phyloP scores from a whole-genome alignment of 1,140 invertebrate genomes.

The Nilaparvata lugens region DNA sequence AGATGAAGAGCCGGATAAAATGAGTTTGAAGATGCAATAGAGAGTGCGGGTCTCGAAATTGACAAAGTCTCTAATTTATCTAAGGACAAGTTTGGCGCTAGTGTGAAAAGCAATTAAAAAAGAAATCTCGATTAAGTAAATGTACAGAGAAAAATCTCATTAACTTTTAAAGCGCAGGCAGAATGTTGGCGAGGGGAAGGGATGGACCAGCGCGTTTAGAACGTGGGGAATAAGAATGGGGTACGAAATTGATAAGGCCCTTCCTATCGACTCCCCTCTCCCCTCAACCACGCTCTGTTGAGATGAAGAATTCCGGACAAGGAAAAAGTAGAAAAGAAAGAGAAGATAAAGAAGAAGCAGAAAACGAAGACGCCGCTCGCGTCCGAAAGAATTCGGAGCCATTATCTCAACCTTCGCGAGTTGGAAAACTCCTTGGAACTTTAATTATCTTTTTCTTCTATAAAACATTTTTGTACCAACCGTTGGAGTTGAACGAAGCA shows the following conservation, averaged over 20 bases:
- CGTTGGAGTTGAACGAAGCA: background rate
- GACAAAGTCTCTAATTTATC: constrained; percentile 4
- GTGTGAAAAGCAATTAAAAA: constrained; percentile 4
- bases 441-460: constrained; percentile 4
- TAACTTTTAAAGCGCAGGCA: background rate
- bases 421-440: background rate
- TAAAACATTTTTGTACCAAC: constrained; percentile 4
- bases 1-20: too few species aligned
- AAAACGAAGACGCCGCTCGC: too few species aligned
- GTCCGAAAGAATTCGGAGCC: background rate
- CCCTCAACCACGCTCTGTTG: too few species aligned
- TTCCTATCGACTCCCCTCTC: background rate
- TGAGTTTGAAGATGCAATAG: too few species aligned
- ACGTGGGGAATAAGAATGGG: background rate
- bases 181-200: background rate
- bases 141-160: constrained; percentile 6
- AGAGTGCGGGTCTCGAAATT: background rate
- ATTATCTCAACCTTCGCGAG: background rate
- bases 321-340: background rate
- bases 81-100: background rate
- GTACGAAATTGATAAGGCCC: constrained; percentile 1
- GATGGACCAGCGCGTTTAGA: background rate
- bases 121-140: constrained; percentile 6
- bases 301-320: background rate
- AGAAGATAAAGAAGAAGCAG: too few species aligned